Percentiles rank a stretch among this genome's conserved stretches.
These are phyloP conservation scores for Astreopora myriophthalma DNA, from an alignment of 64 coral and sea anemone genomes.

Conservation along the genomic window DNA sequence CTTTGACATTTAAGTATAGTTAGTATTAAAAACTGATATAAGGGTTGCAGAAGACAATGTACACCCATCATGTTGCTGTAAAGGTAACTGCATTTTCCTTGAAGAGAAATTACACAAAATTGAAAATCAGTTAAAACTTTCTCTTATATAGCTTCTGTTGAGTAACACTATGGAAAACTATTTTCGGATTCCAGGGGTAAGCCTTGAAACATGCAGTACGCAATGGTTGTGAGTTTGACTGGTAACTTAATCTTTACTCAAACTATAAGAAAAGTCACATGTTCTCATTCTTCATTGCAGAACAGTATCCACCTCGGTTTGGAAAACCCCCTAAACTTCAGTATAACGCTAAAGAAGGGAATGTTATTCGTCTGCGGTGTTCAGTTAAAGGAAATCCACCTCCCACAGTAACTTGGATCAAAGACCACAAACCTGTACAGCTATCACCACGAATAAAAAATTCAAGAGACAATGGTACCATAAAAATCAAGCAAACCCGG, in stretches of 20 bases:
- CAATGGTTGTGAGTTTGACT: too few relatives aligned
- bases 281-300: not conserved
- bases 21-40: too few relatives aligned
- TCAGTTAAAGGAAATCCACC: constrained; percentile 1
- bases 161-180: too few relatives aligned
- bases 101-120: too few relatives aligned
- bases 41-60: too few relatives aligned
- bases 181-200: too few relatives aligned
- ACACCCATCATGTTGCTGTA: too few relatives aligned
- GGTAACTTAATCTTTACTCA: not conserved
- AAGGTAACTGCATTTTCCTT: too few relatives aligned
- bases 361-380: constrained; percentile 27
- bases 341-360: not conserved
- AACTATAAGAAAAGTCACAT: not conserved
- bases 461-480: not conserved
- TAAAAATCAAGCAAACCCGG: constrained; percentile 27
- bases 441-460: not conserved
- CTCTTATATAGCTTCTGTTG: too few relatives aligned
- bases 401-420: constrained; percentile 14
- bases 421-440: not conserved
- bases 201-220: too few relatives aligned
- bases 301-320: constrained; percentile 12
- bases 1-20: too few relatives aligned
- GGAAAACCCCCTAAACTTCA: constrained; percentile 3
- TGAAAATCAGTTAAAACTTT: too few relatives aligned